Evolutionary conservation across 2,888 invertebrate species (phyloP), one percentile per base, ranked within the genome.

Genomic region (Macrostomum cliftonense): DNA sequence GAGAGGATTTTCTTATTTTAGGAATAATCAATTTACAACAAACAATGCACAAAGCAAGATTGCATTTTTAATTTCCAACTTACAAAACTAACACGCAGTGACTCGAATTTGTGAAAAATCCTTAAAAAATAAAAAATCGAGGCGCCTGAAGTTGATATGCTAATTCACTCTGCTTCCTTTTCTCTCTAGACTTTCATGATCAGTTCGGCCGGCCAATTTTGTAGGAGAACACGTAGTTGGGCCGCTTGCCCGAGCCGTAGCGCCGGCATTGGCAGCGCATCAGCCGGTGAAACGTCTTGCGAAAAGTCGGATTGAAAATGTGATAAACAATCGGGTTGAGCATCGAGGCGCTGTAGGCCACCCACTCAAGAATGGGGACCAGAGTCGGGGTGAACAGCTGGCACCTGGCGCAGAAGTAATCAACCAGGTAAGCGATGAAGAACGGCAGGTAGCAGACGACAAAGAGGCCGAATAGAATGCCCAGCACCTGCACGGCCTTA

Each of bases 261-360:
- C 47, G 47, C n/a, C 50, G 36, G 49, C 50, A 53, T n/a, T 49
- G 42, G 39, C 58, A 57, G 12, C 55, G 51, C 43, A 59, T 48
- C 28, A 59, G 45, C 39, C 55, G 52, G n/a, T 55, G 53, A 47
- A 59, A 59, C n/a, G 58, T 54, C 38, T 51, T 38, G 39, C 56
- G 46, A 51, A 59, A 59, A 42, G 56, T 57, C n/a, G 56, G 55
- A 47, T 59, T 59, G 51, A 58, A 59, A 20, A 59, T 52, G 50
- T 59, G 59, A 47, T 59, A 59, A 36, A 59, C 53, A 43, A 59
- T 57, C 28, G 59, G 59, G 47, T 59, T 59, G 28, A 59, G 45
- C 54, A 58, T 55, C 11, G 59, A 58, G 28, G 55, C 58, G 21
- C 55, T 54, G 52, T 59, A 59, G 11, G 54, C 59, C 28, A 58